Base-by-base conservation (phyloP, 2,113 vertebrate species). In the Machaerirhynchus nigripectus region DNA sequence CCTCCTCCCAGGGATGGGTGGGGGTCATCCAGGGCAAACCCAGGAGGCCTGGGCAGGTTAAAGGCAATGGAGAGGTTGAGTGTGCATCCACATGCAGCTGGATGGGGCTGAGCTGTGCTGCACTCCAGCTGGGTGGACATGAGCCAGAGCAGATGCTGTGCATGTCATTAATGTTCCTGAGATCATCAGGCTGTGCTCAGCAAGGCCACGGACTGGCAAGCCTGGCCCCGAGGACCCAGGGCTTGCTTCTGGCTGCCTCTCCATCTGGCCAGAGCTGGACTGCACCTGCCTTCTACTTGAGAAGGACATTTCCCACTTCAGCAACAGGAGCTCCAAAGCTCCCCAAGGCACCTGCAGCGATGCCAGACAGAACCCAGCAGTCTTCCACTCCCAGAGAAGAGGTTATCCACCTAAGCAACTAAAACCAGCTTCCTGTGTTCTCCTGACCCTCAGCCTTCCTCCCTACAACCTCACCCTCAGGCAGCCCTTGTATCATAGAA, bases 311-410 rank as follows among this genome's bases (percentile, higher is more conserved):
- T 84, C 63, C 67, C 61, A 47, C 63, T 39, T 64, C 71, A 73
- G 92, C 70, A 35, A 31, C 3, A 1, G 11, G 70, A 82, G 40
- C 63, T 70, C 33, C 65, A 63, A 15, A 44, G 78, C 20, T 70
- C n/a, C 35, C 63, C 3, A 3, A 10, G 15, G 60, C 55, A 50
- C 30, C 39, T 3, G 6, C 30, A 27, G 49, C 0, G 0, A 46
- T 1, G 21, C 22, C 21, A 39, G 44, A 15, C 2, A 19, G 63
- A 69, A 50, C 7, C 19, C 0, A 0, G 33, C 39, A 53, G 0
- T 46, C 40, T 30, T 57, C 67, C 3, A 1, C 47, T 87, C 46
- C 46, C 46, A 77, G 0, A 1, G n/a, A 33, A 46, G 49, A 69
- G 14, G 6, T 6, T 12, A n/a, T 46, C 55, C 55, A 49, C 22